Percentiles rank a stretch among this genome's conserved stretches.
These are phyloP conservation scores for Mormyrops attenuatus DNA, from an alignment of 2,797 vertebrate genomes.

Conservation along the genomic window DNA sequence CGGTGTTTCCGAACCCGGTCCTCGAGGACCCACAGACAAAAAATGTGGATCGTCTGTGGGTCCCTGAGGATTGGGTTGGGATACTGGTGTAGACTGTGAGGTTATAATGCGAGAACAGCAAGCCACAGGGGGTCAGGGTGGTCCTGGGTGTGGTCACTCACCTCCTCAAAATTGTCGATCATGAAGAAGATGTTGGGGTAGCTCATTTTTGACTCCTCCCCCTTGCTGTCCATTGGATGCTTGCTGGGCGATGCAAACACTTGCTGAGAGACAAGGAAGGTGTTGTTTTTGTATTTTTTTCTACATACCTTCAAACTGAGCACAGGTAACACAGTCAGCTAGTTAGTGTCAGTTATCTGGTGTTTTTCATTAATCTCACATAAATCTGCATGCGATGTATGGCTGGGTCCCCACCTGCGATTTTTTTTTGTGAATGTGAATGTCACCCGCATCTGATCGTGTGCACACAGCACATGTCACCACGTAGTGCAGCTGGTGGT, in stretches of 20 bases:
- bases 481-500: slow-evolving; percentile 82
- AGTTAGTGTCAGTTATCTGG: background rate
- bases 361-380: background rate
- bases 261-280: slow-evolving; percentile 63
- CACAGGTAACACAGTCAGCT: background rate
- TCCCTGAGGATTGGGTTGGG: background rate
- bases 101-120: background rate
- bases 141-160: slow-evolving; percentile 41
- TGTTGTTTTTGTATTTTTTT: background rate
- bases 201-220: slow-evolving; percentile 97
- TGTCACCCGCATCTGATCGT: slow-evolving; percentile 86
- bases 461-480: slow-evolving; percentile 97
- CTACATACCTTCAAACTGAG: background rate
- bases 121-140: background rate
- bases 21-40: background rate
- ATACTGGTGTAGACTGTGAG: background rate
- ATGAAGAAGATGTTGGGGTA: slow-evolving; percentile 99
- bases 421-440: slow-evolving; percentile 95
- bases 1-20: background rate
- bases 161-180: slow-evolving; percentile 99
- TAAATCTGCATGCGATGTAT: background rate
- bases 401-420: slow-evolving; percentile 75
- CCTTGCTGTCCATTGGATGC: slow-evolving; percentile 98
- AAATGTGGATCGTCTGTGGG: background rate
- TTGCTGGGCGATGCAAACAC: slow-evolving; percentile 96